These are phyloP conservation scores for Amblyopsis rosae DNA, from an alignment of 2,113 vertebrate genomes.

Conservation along the genomic window DNA sequence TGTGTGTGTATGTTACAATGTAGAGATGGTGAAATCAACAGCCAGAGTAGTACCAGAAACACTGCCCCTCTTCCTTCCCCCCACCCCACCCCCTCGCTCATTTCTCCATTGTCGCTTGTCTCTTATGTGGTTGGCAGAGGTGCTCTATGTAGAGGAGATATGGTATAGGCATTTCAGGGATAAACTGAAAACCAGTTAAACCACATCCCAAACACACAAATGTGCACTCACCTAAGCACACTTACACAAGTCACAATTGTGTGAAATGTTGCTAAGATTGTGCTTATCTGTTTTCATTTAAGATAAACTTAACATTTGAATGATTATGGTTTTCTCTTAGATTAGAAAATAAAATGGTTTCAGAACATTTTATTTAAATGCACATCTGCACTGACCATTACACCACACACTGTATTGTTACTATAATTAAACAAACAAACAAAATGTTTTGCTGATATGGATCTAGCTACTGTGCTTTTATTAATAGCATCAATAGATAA, in stretches of 20 bases:
- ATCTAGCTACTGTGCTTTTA: too few relatives aligned
- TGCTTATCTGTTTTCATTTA: too few relatives aligned
- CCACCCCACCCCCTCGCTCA: conserved; percentile 18
- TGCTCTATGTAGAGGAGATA: conserved; percentile 37
- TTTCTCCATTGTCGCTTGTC: not conserved
- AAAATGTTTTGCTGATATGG: too few relatives aligned
- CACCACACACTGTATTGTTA: too few relatives aligned
- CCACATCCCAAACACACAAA: conserved; percentile 64
- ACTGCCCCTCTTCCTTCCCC: not conserved
- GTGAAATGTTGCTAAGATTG: too few relatives aligned
- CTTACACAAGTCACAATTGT: conserved; percentile 17
- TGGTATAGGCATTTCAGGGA: conserved; percentile 43
- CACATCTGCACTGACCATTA: too few relatives aligned
- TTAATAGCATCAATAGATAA: too few relatives aligned
- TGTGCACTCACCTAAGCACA: not conserved
- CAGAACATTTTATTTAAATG: too few relatives aligned
- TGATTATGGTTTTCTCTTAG: too few relatives aligned
- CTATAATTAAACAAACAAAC: too few relatives aligned
- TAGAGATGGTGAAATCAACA: not conserved
- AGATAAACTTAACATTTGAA: too few relatives aligned
- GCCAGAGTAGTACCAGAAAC: conserved; percentile 1
- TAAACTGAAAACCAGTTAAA: conserved; percentile 46
- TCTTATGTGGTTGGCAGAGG: conserved; percentile 55
- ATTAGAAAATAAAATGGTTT: too few relatives aligned
- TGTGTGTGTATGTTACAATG: not conserved